Evolutionary conservation across 35 echinoderm and acorn worm genomes (phyloP), one percentile per base, ranked within the genome.

Genomic region (Acanthaster planci): DNA sequence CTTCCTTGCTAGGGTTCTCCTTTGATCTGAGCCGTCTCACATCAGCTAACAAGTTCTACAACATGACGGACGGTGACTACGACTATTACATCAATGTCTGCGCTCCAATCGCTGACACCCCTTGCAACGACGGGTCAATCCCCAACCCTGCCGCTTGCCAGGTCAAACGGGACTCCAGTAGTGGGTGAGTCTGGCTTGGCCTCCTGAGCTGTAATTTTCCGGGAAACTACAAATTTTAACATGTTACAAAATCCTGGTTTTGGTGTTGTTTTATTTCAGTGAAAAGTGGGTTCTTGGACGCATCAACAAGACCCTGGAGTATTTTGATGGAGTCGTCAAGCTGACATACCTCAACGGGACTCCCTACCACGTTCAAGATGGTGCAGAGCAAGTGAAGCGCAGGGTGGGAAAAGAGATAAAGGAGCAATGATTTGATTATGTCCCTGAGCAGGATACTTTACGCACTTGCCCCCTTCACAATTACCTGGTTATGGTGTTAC

Each of bases 311-410:
- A 83, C 86, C 3, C 60, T 97, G 12, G 88, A 86, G 52, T 97
- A 97, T 52, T 97, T 80, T 82, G 91, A 97, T 77, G 95, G 95
- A 9, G 78, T 97, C 21, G 40, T 97, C 22, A 92, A 93, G 52
- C 54, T 97, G 75, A 87, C 84, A 5, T 97, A 97, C 52, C 52
- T 84, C 16, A 57, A 88, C 37, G 95, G 95, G 14, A 37, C 82
- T 18, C 27, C 51, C 1, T 97, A 97, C 40, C 29, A 88, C 16
- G 60, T 34, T 0, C 19, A 40, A 21, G 78, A 82, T 38, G 75
- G 38, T 34, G 2, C 0, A 0, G 64, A 72, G 64, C 26, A 1
- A 7, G 2, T 26, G 21, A 72, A 72, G 30, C 64, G 64, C 18
- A 72, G 64, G 64, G 64, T 72, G 30, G 7, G 64, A 26, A 5